These are phyloP conservation scores for Ciconia maguari DNA, from an alignment of 2,113 vertebrate species.

Conservation along the genomic window DNA sequence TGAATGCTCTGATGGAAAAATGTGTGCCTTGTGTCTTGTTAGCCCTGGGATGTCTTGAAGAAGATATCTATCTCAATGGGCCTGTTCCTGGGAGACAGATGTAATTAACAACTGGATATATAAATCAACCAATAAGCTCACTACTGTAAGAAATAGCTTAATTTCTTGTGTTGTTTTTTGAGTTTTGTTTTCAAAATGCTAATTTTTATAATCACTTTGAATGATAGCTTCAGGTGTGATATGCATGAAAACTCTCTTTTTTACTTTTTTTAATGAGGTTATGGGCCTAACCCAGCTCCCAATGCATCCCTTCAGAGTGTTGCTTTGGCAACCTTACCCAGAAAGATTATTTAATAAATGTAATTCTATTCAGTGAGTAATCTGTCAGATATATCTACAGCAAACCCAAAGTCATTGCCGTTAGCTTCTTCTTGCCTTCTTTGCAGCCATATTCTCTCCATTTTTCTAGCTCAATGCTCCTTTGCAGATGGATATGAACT, in stretches of 20 bases:
- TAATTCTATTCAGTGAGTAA: neutral
- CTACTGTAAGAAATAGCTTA: neutral
- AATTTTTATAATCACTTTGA: neutral
- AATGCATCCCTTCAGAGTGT: neutral
- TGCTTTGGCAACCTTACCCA: neutral
- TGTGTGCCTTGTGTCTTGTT: neutral
- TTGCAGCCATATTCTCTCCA: neutral
- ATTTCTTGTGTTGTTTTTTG: neutral
- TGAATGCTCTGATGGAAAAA: slow-evolving; percentile 2
- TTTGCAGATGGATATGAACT: neutral
- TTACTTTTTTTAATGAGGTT: neutral
- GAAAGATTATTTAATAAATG: neutral
- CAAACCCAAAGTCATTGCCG: neutral
- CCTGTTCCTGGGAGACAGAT: neutral
- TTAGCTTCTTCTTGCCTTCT: neutral
- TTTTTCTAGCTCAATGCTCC: neutral
- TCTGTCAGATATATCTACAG: neutral
- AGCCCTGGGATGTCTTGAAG: neutral
- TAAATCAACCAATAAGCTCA: neutral
- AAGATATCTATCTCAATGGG: neutral
- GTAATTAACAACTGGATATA: neutral
- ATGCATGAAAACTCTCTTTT: neutral
- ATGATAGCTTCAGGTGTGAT: neutral
- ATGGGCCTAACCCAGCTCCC: neutral
- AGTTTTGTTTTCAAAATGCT: neutral